Percentiles rank a stretch among this genome's conserved stretches.
Conservation (phyloP, 2,888 invertebrate species). For the Brachylomia viminalis region DNA sequence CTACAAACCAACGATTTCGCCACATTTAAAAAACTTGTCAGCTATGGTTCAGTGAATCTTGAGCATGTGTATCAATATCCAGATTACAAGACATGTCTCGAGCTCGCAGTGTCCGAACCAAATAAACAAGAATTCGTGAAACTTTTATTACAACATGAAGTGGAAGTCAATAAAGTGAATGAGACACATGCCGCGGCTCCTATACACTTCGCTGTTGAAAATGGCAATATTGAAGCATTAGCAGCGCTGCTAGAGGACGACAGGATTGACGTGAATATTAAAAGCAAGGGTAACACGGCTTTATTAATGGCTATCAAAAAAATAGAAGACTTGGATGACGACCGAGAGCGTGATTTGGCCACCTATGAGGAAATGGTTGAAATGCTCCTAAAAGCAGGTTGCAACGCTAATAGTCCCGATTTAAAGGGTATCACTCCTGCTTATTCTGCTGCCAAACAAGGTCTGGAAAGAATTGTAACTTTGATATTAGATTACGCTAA, state of each 20-base stretch:
- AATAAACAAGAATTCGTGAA: slow-evolving; percentile 90
- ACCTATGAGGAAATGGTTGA: slow-evolving; percentile 88
- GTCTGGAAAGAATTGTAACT: slow-evolving; percentile 88
- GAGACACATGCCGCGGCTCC: slow-evolving; percentile 91
- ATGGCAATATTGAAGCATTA: slow-evolving; percentile 87
- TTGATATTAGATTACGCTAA: slow-evolving; percentile 88
- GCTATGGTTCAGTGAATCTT: slow-evolving; percentile 87
- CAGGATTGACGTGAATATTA: slow-evolving; percentile 87
- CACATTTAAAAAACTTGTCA: slow-evolving; percentile 88
- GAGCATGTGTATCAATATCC: slow-evolving; percentile 90
- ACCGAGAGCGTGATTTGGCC: slow-evolving; percentile 82
- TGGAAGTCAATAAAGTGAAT: slow-evolving; percentile 91
- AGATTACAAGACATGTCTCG: slow-evolving; percentile 91
- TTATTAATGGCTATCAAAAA: slow-evolving; percentile 88
- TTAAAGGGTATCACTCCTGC: slow-evolving; percentile 89
- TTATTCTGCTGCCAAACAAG: slow-evolving; percentile 91
- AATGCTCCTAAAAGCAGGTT: slow-evolving; percentile 89
- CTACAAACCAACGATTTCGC: slow-evolving; percentile 88
- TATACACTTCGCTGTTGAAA: slow-evolving; percentile 92
- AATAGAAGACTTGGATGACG: slow-evolving; percentile 87
- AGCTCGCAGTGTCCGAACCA: slow-evolving; percentile 89
- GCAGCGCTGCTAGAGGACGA: slow-evolving; percentile 85
- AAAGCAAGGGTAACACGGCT: slow-evolving; percentile 89
- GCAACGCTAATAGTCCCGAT: slow-evolving; percentile 90
- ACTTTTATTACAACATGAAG: slow-evolving; percentile 91